A percentile compares a stretch with the other conserved stretches of the same genome.
These are phyloP conservation scores for Scotopteryx bipunctaria DNA, from an alignment of 2,888 invertebrate genomes.

Conservation along the genomic window DNA sequence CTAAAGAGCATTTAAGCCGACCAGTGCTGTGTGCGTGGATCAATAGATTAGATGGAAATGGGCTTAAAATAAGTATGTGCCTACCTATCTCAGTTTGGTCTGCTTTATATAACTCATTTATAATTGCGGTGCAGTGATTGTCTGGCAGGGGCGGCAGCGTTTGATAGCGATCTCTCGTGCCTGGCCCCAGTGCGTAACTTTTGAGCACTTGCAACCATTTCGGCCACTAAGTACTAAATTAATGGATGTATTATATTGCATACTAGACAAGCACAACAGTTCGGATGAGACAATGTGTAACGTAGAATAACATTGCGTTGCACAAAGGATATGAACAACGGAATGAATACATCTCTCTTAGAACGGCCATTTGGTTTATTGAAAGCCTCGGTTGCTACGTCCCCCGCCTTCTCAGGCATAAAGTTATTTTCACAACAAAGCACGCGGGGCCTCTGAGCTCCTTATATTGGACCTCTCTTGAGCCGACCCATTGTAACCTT, in stretches of 20 bases:
- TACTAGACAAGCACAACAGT: constrained; percentile 36
- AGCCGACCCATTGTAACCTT: constrained; percentile 81
- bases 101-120: constrained; percentile 67
- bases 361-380: constrained; percentile 75
- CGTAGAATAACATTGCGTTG: constrained; percentile 62
- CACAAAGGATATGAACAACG: constrained; percentile 69
- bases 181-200: constrained; percentile 47
- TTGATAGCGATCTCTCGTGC: constrained; percentile 62
- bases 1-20: constrained; percentile 44
- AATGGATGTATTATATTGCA: constrained; percentile 35
- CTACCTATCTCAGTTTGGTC: constrained; percentile 52
- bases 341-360: constrained; percentile 62
- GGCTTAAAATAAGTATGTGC: constrained; percentile 57
- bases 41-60: constrained; percentile 61
- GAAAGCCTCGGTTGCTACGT: constrained; percentile 72
- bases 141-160: constrained; percentile 53
- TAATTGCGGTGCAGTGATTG: constrained; percentile 64
- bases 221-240: constrained; percentile 42
- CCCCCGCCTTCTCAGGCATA: constrained; percentile 74
- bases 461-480: constrained; percentile 81
- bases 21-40: constrained; percentile 54
- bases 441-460: constrained; percentile 71
- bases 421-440: constrained; percentile 83
- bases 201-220: constrained; percentile 50
- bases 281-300: constrained; percentile 36